Base-by-base conservation (phyloP, 2,797 vertebrate genomes). In the Pipistrellus pygmaeus region DNA sequence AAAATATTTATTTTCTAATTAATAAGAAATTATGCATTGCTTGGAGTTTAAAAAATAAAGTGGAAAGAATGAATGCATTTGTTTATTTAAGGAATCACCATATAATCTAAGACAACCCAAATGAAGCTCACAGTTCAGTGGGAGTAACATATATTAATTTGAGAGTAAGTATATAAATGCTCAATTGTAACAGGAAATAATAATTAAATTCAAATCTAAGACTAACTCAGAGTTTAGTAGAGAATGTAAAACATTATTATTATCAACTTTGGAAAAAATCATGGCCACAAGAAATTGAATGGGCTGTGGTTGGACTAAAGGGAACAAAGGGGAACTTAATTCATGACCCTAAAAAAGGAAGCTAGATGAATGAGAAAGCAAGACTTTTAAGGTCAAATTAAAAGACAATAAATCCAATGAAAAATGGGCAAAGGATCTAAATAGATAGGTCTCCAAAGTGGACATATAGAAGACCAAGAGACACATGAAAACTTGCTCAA, bases 131-230 rank as follows among this genome's bases (percentile, higher is more conserved):
- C 2, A 38, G 8, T 38, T 51, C 27, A 57, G 7, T 20, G 32
- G 20, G 17, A 23, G 1, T 1, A 8, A n/a, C 6, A 72, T 41
- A 69, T 72, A 84, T 85, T 75, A 30, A 81, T 68, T 5, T 15
- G 86, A 21, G 32, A 73, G 35, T 62, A 68, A 89, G 89, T 62
- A 71, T 25, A 69, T 64, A 84, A 69, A 62, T 30, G 6, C 38
- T 17, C 6, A 93, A 66, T 64, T 20, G 5, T 6, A 55, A 69
- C 30, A 44, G 64, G 15, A 93, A 62, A 68, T 60, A 2, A 53
- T 76, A 35, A 82, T 82, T 85, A 41, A 94, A 75, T 85, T 93
- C 5, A 88, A 88, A 10, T n/a, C 17, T 77, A 73, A 91, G 41
- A 35, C 8, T 88, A 18, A 66, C 4, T 35, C 57, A 15, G 12